These are phyloP conservation scores for Drosophila fulvimacula DNA, from an alignment of 2,888 invertebrate genomes.

Conservation along the genomic window DNA sequence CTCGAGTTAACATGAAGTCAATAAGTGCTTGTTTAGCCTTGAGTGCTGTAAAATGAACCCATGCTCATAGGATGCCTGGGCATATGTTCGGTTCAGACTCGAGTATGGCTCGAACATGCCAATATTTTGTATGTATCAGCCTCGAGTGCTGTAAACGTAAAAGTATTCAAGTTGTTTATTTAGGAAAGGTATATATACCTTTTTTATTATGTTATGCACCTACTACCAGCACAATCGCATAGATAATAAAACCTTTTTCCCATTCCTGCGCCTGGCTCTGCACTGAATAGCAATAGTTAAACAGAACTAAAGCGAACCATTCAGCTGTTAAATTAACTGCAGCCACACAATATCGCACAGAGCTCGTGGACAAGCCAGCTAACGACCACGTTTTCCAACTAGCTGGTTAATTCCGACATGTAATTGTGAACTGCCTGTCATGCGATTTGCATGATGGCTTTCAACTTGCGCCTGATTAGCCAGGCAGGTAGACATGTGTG, in stretches of 20 bases:
- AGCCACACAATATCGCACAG: neutral
- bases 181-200: too few species aligned
- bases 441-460: conserved; percentile 44
- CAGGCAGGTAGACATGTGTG: conserved; percentile 8
- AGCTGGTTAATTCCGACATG: conserved; percentile 19
- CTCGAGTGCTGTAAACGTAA: neutral
- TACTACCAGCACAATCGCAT: too few species aligned
- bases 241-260: neutral
- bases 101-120: neutral
- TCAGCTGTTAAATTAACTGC: conserved; percentile 11
- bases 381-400: conserved; percentile 8
- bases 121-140: neutral
- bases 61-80: neutral
- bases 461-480: conserved; percentile 27
- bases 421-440: conserved; percentile 8
- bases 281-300: neutral
- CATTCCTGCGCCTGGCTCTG: neutral
- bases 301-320: neutral
- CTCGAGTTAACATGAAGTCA: neutral
- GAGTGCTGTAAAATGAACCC: neutral
- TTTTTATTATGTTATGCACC: too few species aligned
- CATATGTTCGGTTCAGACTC: neutral
- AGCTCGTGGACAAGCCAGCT: neutral
- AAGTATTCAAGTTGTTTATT: neutral
- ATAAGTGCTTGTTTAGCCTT: neutral